phyloP scores from a whole-genome alignment of 2,113 vertebrate genomes.

The Paracanthobrama guichenoti region DNA sequence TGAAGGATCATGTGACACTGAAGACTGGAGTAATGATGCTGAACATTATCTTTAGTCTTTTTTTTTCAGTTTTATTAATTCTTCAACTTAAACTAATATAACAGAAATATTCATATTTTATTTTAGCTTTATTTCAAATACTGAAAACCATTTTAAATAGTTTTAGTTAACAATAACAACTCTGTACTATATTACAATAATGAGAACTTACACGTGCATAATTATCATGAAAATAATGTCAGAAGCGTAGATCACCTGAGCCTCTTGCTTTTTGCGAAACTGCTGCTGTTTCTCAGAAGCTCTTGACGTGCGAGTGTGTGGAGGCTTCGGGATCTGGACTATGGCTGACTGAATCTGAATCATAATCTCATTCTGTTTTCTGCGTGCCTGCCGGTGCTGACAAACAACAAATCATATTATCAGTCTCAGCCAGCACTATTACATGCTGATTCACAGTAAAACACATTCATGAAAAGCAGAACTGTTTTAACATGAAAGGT shows the following conservation, averaged over 20 bases:
- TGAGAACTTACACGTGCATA: not conserved
- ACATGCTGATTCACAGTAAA: not conserved
- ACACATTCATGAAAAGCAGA: not conserved
- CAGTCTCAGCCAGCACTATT: not conserved
- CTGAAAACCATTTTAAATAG: not conserved
- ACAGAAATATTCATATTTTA: not conserved
- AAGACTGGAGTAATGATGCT: too few species aligned
- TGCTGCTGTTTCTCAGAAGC: conserved; percentile 69
- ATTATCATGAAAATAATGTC: not conserved
- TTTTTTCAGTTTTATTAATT: not conserved
- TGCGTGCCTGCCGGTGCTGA: conserved; percentile 70
- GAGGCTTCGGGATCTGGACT: conserved; percentile 79
- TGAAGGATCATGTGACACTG: too few species aligned
- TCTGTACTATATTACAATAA: not conserved
- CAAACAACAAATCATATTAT: conserved; percentile 53
- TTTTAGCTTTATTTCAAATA: not conserved
- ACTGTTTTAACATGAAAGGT: not conserved
- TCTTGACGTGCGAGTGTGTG: conserved; percentile 67
- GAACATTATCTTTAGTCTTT: not conserved
- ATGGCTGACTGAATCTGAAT: conserved; percentile 73
- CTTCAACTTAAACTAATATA: not conserved
- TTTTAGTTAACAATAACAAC: not conserved
- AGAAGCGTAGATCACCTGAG: conserved; percentile 73
- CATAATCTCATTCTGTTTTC: conserved; percentile 78
- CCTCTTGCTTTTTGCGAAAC: conserved; percentile 76